Conservation (phyloP, 2,113 vertebrate species). For the Salminus brasiliensis region DNA sequence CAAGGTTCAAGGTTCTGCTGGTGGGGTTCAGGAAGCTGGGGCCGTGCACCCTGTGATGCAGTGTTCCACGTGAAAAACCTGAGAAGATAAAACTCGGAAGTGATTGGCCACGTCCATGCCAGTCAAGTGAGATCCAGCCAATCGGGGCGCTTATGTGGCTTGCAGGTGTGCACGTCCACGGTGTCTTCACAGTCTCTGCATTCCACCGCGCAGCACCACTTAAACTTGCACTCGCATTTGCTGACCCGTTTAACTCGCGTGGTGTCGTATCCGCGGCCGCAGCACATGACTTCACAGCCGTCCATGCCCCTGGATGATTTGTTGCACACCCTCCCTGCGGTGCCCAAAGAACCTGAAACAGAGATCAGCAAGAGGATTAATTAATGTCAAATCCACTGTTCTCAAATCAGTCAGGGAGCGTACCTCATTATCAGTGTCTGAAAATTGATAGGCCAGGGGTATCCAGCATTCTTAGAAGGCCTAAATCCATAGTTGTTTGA, state of each 20-base stretch:
- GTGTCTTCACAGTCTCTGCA: conserved; percentile 92
- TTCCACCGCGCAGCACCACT: conserved; percentile 96
- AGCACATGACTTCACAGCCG: conserved; percentile 98
- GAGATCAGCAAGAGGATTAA: neutral
- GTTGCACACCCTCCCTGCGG: conserved; percentile 91
- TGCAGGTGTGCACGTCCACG: conserved; percentile 97
- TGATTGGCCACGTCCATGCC: neutral
- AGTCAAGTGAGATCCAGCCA: conserved; percentile 90
- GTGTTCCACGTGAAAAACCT: conserved; percentile 57
- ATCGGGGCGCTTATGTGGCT: conserved; percentile 90
- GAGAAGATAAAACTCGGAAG: conserved; percentile 38
- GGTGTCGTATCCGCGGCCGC: conserved; percentile 97
- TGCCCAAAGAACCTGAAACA: conserved; percentile 89
- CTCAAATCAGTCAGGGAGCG: neutral
- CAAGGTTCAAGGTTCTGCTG: conserved; percentile 36
- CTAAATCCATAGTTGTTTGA: too few species aligned
- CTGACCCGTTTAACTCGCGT: conserved; percentile 89
- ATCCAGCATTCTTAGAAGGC: too few species aligned
- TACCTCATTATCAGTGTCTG: neutral
- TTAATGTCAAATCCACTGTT: neutral
- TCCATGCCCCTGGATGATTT: conserved; percentile 89
- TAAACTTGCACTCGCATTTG: conserved; percentile 98
- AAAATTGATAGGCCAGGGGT: neutral
- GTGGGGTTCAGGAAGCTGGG: conserved; percentile 38
- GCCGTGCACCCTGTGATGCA: conserved; percentile 69